Evolutionary conservation across 2,888 invertebrate species (phyloP), one percentile per base, ranked within the genome.

Genomic region (Lymantria monacha): DNA sequence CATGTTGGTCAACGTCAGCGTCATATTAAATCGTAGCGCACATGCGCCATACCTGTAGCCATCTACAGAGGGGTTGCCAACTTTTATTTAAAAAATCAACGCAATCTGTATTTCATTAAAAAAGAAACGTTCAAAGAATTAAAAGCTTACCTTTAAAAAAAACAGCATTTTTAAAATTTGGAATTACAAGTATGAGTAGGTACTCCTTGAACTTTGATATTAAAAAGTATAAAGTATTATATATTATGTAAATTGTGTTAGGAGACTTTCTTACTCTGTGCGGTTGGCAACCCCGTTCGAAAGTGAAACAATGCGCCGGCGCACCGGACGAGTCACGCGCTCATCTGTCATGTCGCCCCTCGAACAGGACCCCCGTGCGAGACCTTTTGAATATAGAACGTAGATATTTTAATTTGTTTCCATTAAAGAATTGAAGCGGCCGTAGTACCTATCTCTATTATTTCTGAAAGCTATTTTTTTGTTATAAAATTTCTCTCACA

Each of bases 271-370:
- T 22, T 22, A 3, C 22, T 3, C 5, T 2, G 22, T 9, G 30
- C 11, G n/a, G 30, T 13, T 45, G 45, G 45, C 45, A 45, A 33
- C 37, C 36, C 44, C 22, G 8, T 59, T 57, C 67, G 71, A 69
- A 66, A 73, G 74, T 74, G 71, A 72, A 74, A 74, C 73, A 72
- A 76, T 68, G 72, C 57, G 62, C 59, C 45, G 53, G 59, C 63
- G 60, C 58, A 56, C 57, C 45, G 56, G 66, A 54, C 57, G 62
- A 46, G 79, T 80, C 81, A 80, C 79, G 81, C 73, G 66, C 67
- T 57, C 73, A 72, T 81, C 73, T 70, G 70, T 81, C 81, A 70
- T 67, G 73, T 72, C 68, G 52, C 44, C 62, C 52, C 48, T 40
- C 51, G 54, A 54, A 47, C 53, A 46, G 63, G 76, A 77, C 79